These are phyloP conservation scores for Chiroxiphia lanceolata DNA, from an alignment of 2,797 vertebrate species.

Conservation along the genomic window DNA sequence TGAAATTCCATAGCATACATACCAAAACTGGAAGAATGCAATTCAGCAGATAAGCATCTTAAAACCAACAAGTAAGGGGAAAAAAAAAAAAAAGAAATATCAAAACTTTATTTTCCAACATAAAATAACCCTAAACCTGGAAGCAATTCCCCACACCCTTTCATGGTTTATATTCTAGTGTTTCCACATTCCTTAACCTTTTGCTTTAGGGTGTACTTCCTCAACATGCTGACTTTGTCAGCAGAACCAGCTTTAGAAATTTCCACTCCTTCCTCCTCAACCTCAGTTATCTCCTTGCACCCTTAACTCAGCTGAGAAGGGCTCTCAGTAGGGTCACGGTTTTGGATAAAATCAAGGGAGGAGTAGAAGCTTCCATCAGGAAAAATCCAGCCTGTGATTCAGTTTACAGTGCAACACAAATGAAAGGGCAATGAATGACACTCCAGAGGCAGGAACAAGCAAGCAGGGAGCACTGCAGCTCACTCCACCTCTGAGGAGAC, in stretches of 20 bases:
- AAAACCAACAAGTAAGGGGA: not conserved
- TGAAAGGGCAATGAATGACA: not conserved
- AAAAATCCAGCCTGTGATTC: not conserved
- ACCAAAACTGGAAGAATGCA: not conserved
- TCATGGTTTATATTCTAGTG: not conserved
- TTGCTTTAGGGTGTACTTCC: conserved; percentile 30
- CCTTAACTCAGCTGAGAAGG: not conserved
- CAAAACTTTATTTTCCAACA: not conserved
- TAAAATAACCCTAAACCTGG: conserved; percentile 1
- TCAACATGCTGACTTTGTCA: not conserved
- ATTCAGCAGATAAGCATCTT: not conserved
- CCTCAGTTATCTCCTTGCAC: not conserved
- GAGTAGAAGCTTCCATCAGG: not conserved
- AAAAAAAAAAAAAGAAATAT: not conserved
- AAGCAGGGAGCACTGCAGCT: not conserved
- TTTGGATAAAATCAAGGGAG: not conserved
- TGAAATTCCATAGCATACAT: not conserved
- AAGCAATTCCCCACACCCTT: not conserved
- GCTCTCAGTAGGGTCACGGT: not conserved
- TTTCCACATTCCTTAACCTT: conserved; percentile 50
- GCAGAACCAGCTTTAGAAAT: not conserved
- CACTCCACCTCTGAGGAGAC: not conserved
- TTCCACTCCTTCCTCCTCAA: not conserved
- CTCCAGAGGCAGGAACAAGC: not conserved
- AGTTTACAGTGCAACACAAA: not conserved